A percentile compares a stretch with the other conserved stretches of the same genome.
Conservation (phyloP, 2,113 vertebrate species). For the Sinocyclocheilus anshuiensis region DNA sequence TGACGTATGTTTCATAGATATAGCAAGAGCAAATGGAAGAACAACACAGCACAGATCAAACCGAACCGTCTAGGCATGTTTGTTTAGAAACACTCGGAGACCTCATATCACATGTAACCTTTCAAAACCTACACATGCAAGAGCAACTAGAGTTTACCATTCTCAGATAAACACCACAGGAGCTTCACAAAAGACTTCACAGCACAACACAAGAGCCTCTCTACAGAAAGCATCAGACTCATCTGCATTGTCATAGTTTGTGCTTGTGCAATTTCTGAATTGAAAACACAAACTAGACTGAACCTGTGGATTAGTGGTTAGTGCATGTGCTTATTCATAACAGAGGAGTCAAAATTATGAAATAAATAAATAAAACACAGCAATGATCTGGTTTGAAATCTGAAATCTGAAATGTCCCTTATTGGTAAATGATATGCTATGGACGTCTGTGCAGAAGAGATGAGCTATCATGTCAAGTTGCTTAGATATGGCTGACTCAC, state of each 20-base stretch:
- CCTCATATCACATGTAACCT: constrained; percentile 13
- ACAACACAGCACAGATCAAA: constrained; percentile 40
- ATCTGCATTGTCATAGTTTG: neutral
- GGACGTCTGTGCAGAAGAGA: neutral
- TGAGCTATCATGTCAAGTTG: neutral
- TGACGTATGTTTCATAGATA: constrained; percentile 47
- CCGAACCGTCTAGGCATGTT: constrained; percentile 40
- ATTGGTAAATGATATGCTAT: neutral
- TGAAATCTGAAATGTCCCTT: neutral
- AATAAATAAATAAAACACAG: neutral
- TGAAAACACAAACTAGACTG: neutral
- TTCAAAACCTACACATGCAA: constrained; percentile 9
- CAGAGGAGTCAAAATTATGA: neutral
- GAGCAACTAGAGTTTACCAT: neutral
- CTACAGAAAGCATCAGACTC: neutral
- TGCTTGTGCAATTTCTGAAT: neutral
- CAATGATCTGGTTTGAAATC: no score
- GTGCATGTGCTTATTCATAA: neutral
- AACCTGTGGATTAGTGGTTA: neutral
- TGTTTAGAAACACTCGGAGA: constrained; percentile 40
- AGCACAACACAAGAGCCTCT: neutral
- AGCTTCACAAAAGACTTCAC: neutral
- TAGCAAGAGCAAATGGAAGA: constrained; percentile 25
- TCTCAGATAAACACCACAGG: neutral
- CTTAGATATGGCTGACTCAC: neutral